Conservation (phyloP, 2,888 invertebrate species). For the Dioctria rufipes region DNA sequence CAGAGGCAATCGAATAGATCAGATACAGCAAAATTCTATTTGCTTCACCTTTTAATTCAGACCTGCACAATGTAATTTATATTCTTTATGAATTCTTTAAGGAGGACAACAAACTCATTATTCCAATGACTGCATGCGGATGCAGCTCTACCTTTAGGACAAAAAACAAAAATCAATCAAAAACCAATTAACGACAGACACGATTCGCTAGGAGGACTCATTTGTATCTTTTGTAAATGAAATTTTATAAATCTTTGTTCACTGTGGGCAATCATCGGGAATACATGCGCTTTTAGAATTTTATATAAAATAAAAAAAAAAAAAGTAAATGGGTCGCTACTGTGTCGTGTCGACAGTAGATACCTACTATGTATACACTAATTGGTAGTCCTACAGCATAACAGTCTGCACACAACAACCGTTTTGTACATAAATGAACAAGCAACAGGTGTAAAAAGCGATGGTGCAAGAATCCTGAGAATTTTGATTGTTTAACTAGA, state of each 20-base stretch:
- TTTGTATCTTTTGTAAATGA: background rate
- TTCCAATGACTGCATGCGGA: slow-evolving; percentile 2
- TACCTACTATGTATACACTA: background rate
- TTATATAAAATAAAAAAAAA: no score
- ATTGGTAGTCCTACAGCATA: no score
- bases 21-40: background rate
- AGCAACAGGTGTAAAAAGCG: background rate
- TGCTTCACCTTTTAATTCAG: background rate
- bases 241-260: no score
- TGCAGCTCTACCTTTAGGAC: background rate
- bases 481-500: slow-evolving; percentile 12
- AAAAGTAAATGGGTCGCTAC: no score
- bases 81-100: slow-evolving; percentile 11
- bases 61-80: background rate
- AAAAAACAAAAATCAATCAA: slow-evolving; percentile 21
- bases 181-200: slow-evolving; percentile 18
- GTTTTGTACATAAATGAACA: no score
- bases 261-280: background rate
- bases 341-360: no score
- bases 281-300: background rate
- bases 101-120: slow-evolving; percentile 23
- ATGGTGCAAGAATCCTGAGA: slow-evolving; percentile 3
- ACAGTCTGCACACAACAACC: no score
- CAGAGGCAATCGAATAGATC: background rate
- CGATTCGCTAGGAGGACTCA: slow-evolving; percentile 8